Percentiles rank a stretch among this genome's conserved stretches.
phyloP scores from a whole-genome alignment of 2,113 vertebrate species.

The Nannobrachium achirus region DNA sequence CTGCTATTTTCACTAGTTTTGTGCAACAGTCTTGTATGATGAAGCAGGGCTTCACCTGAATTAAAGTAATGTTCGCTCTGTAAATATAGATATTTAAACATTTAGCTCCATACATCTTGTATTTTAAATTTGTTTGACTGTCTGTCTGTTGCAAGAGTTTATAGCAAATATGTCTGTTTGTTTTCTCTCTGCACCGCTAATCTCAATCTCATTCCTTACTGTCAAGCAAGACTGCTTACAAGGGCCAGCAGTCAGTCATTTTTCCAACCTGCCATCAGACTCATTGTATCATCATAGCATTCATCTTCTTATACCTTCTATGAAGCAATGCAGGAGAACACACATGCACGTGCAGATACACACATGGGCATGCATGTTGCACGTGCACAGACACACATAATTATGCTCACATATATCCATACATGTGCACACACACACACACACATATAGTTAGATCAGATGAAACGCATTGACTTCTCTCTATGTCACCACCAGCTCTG shows the following conservation, averaged over 20 bases:
- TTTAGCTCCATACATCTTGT: no score
- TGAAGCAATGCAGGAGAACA: neutral
- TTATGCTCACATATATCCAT: neutral
- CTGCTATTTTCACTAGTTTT: no score
- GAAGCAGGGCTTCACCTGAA: no score
- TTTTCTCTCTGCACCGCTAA: no score
- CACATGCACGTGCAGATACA: neutral
- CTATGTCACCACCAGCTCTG: neutral
- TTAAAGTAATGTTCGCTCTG: no score
- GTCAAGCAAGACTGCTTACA: slow-evolving; percentile 37
- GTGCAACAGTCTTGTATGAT: no score
- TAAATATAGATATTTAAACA: no score
- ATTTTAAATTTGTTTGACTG: no score
- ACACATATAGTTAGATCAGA: neutral
- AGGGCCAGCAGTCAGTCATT: neutral
- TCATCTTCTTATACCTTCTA: slow-evolving; percentile 37
- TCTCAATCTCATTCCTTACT: slow-evolving; percentile 11
- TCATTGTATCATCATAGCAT: slow-evolving; percentile 26
- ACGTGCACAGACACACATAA: neutral
- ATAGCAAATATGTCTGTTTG: no score
- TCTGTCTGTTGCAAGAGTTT: no score
- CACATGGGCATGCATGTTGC: neutral
- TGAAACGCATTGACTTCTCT: neutral
- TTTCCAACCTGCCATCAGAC: slow-evolving; percentile 23
- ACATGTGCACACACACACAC: neutral